Evolutionary conservation across 2,797 vertebrate species (phyloP), one percentile per base, ranked within the genome.

Genomic region (Acanthurus lineatus): DNA sequence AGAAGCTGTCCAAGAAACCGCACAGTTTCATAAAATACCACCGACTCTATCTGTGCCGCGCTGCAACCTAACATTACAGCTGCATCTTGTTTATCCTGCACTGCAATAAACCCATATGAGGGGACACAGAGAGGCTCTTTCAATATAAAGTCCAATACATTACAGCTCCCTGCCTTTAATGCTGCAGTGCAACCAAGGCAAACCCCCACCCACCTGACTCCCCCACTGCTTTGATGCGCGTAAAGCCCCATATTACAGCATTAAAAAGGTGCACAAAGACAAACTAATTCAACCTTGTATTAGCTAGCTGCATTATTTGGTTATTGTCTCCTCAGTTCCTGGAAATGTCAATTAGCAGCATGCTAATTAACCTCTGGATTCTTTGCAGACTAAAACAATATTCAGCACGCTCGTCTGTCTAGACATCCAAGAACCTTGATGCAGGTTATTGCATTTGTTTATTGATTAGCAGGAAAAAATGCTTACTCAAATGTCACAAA

Each of bases 1-100:
- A 54, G 84, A 73, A 86, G 76, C 81, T 76, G 77, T 87, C 82
- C 76, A 85, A 86, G 87, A 88, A 92, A 93, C 90, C 88, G 53
- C 90, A 90, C 66, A 0, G 59, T 84, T 88, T 90, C 77, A 73
- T 42, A 35, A 79, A 76, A 85, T 61, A 60, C 82, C 76, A 71
- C 77, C 78, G 62, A 73, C 69, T 73, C 69, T 2, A 28, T 52
- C 54, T 45, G 19, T 16, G 2, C 19, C 0, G 12, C 3, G 54
- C 70, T 73, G 65, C 80, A 85, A 48, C 63, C 56, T 6, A 16
- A 17, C 67, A 59, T 64, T 49, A 66, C 63, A 45, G 75, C 81
- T 60, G 76, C 82, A 73, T 51, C 54, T 28, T 76, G 71, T 84
- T 82, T 74, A 78, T 19, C 9, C 49, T 45, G 32, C 52, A 8